Evolutionary conservation across 2,113 vertebrate genomes (phyloP), one percentile per base, ranked within the genome.

Genomic region (Coryphaenoides rupestris): DNA sequence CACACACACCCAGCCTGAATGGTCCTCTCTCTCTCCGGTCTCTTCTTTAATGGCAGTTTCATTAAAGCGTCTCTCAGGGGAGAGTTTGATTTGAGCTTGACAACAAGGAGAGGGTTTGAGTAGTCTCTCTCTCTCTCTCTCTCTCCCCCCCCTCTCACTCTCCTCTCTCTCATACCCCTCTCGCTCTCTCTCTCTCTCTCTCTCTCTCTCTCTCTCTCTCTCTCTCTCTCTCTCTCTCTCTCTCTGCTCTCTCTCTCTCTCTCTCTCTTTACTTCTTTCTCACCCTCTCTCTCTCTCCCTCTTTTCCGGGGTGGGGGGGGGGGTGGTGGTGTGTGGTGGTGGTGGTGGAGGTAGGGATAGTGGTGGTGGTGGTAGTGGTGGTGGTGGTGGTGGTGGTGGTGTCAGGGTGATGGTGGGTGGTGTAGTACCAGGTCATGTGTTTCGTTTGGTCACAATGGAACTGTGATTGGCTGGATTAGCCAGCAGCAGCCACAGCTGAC

Each of bases 1-100:
- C 15, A 16, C 15, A 47, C 46, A 47, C 10, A 47, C 46, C 2
- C 46, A 47, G 24, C 24, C 24, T 26, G 24, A 26, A 26, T 26
- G 24, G 24, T 26, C 78, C 74, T 74, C 64, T 21, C 54, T 79
- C 73, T 80, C 81, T 83, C 77, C 63, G 63, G 60, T 79, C 68
- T 83, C 72, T 83, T 78, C 80, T 89, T 85, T 82, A 87, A 85
- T 82, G 67, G 75, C 77, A 80, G 79, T 84, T 87, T 89, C 80
- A 84, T 90, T 86, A 86, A 86, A 87, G 75, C 81, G 63, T 66
- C 77, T 84, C 80, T 72, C 59, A 63, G 47, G 55, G 69, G 67
- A 74, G 55, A 40, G 75, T 65, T 70, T 55, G 73, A 72, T 58
- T 76, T 69, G 49, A 69, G 60, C 50, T 65, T 84, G 77, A 80